Evolutionary conservation across 1,140 invertebrate species (phyloP), one percentile per base, ranked within the genome.

Genomic region (Orius laevigatus): DNA sequence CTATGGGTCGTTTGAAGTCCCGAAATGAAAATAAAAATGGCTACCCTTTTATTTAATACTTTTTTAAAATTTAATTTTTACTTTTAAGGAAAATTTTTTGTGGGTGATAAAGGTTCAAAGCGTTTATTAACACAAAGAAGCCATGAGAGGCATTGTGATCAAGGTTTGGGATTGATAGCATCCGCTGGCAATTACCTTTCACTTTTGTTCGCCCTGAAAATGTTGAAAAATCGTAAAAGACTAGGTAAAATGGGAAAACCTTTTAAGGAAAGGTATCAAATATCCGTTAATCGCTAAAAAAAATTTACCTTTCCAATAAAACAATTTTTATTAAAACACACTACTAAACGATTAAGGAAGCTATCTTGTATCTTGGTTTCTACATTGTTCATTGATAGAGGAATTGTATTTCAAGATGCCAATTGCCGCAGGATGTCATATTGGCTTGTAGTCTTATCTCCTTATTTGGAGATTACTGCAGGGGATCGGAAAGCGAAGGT

Each of bases 111-210:
- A 42, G 40, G 16, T 11, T 14, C 14, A 19, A 42, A 19, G 40
- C 10, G 14, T 42, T 11, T 15, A 11, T 42, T 42, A 42, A 19
- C 14, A 42, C 14, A 42, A 14, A 42, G 14, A 14, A 16, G 40
- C 40, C 10, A 19, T 14, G 18, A 19, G n/a, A 19, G 40, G 40
- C 40, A 16, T 14, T 42, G 14, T 19, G 40, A 14, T 19, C 14
- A 42, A 42, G 12, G 12, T 19, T 14, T 42, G 14, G 40, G 40
- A 42, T 42, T 42, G 40, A 42, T 42, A 42, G 19, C 40, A 42
- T 42, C 40, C 40, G 40, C 40, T 14, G 11, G 40, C 40, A 42
- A 42, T 42, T 42, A 42, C 40, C 40, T 42, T 42, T 42, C 40
- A 42, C 40, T 42, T 19, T 16, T 42, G 14, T 42, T 19, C 19